A percentile compares a stretch with the other conserved stretches of the same genome.
These are phyloP conservation scores for Nettapus auritus DNA, from an alignment of 2,113 vertebrate genomes.

Conservation along the genomic window DNA sequence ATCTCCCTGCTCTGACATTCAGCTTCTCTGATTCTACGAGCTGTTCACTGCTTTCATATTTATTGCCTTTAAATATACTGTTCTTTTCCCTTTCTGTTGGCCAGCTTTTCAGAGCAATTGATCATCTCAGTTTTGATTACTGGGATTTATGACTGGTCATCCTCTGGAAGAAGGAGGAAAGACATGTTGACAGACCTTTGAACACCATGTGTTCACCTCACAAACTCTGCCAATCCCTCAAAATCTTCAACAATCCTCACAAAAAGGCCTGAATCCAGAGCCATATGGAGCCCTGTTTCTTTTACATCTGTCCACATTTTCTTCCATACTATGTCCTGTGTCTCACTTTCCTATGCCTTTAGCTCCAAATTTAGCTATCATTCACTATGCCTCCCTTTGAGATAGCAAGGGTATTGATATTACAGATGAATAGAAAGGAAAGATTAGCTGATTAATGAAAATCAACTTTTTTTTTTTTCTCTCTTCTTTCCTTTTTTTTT, in stretches of 20 bases:
- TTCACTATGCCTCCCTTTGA: neutral
- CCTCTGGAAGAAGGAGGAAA: neutral
- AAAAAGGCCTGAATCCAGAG: neutral
- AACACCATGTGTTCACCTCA: neutral
- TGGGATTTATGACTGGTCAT: neutral
- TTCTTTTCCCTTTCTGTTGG: neutral
- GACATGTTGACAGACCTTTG: neutral
- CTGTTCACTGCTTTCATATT: neutral
- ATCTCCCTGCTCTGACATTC: neutral
- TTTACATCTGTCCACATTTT: neutral
- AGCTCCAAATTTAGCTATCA: no score
- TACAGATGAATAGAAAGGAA: neutral
- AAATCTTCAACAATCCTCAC: neutral
- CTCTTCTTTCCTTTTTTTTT: no score
- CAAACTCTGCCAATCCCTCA: neutral
- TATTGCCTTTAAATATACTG: neutral
- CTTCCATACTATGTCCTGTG: accelerated
- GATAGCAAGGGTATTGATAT: neutral
- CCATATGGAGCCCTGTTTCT: neutral
- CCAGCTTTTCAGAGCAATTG: neutral
- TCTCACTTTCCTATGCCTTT: neutral
- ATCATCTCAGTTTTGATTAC: neutral
- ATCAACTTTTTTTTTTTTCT: no score
- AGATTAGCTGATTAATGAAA: neutral
- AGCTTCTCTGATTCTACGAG: neutral